These are phyloP conservation scores for Pollimyrus isidori DNA, from an alignment of 2,113 vertebrate genomes.

Conservation along the genomic window DNA sequence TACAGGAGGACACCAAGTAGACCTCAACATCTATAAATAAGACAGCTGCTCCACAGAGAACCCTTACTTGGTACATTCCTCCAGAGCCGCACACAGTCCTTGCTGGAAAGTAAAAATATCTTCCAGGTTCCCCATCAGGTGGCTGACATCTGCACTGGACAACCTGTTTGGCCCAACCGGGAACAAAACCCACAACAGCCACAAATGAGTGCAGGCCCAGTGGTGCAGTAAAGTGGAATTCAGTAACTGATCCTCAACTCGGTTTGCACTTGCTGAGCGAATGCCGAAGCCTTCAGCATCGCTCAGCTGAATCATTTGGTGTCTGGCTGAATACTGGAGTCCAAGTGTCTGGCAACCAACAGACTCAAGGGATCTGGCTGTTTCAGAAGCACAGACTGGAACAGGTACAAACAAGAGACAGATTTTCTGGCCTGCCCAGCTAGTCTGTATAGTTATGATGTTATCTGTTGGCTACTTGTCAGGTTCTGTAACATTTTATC, in stretches of 20 bases:
- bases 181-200: neutral
- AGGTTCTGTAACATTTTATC: neutral
- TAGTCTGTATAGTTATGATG: neutral
- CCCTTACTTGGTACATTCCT: constrained; percentile 90
- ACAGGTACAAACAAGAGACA: neutral
- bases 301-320: neutral
- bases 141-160: constrained; percentile 64
- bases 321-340: neutral
- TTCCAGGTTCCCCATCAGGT: constrained; percentile 85
- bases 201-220: neutral
- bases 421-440: neutral
- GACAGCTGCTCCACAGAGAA: neutral
- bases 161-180: constrained; percentile 58
- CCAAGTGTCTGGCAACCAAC: neutral
- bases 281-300: neutral
- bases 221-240: neutral
- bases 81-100: constrained; percentile 77
- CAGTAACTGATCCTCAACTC: neutral
- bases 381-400: neutral
- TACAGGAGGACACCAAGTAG: neutral
- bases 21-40: neutral
- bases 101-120: constrained; percentile 91
- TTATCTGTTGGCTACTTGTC: neutral
- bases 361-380: neutral
- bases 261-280: neutral